Evolutionary conservation across 2,113 vertebrate species (phyloP).

Genomic region (Tychaedon coryphoeus): DNA sequence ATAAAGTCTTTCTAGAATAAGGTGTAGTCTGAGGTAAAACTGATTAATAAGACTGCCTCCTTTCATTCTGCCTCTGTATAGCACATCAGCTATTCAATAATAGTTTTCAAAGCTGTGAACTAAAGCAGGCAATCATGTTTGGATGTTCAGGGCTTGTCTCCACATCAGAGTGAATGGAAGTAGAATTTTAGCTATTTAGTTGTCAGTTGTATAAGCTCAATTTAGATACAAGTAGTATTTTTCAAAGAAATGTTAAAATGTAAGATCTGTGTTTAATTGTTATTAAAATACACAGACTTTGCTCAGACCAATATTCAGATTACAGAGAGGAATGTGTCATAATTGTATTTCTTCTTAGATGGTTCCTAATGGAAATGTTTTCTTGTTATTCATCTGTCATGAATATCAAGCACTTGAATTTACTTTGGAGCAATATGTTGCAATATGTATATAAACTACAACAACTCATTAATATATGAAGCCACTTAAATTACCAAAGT

Average conservation of each 20-base stretch:
- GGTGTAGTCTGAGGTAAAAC: neutral
- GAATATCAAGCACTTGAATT: neutral
- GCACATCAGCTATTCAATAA: neutral
- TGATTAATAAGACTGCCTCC: neutral
- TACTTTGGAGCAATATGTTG: neutral
- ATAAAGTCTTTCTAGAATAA: neutral
- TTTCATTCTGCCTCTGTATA: neutral
- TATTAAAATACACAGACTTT: neutral
- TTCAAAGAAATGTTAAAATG: neutral
- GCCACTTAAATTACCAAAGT: neutral
- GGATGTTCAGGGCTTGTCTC: neutral
- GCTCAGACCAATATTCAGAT: neutral
- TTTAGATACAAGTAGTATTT: neutral
- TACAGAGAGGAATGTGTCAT: neutral
- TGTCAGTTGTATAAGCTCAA: neutral
- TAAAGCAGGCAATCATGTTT: neutral
- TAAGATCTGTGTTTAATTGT: neutral
- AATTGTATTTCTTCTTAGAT: neutral
- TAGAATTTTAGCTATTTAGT: neutral
- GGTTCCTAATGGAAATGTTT: neutral
- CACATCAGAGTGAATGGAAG: neutral
- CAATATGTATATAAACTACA: neutral
- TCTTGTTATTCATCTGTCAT: neutral
- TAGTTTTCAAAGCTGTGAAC: neutral
- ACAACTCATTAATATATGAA: neutral